These are phyloP conservation scores for Leptonema lineaticorne DNA, from an alignment of 1,140 invertebrate genomes.

Conservation along the genomic window DNA sequence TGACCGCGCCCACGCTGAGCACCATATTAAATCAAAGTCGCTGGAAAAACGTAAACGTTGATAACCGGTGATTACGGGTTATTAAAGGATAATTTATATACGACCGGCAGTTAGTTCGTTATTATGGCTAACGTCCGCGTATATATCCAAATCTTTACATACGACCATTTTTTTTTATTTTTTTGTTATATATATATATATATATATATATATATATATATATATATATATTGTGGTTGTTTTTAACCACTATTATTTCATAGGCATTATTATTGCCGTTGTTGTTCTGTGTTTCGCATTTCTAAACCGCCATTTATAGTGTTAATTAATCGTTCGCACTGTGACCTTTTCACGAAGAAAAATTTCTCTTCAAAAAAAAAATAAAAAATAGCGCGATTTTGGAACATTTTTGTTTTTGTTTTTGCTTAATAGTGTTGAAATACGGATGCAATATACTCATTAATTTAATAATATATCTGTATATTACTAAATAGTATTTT, in stretches of 20 bases:
- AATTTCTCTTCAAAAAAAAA: background rate
- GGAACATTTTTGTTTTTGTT: too few relatives aligned
- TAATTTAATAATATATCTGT: too few relatives aligned
- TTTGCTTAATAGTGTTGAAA: background rate
- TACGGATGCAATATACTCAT: too few relatives aligned
- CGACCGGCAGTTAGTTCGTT: constrained; percentile 17
- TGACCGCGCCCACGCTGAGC: constrained; percentile 16
- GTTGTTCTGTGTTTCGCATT: background rate
- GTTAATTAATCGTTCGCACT: background rate
- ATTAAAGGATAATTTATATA: constrained; percentile 36
- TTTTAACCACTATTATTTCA: too few relatives aligned
- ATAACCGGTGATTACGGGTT: constrained; percentile 34
- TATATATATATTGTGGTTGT: too few relatives aligned
- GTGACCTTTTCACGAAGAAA: background rate
- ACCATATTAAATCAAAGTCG: constrained; percentile 28
- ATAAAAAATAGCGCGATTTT: too few relatives aligned
- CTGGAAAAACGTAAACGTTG: constrained; percentile 23
- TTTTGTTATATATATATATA: background rate
- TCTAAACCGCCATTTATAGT: too few relatives aligned
- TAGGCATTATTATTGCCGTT: background rate
- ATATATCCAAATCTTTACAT: background rate
- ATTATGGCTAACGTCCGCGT: background rate
- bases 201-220: too few relatives aligned
- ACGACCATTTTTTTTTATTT: background rate
- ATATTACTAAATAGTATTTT: too few relatives aligned